Evolutionary conservation across 2,113 vertebrate species (phyloP).

Genomic region (Serinus canaria): DNA sequence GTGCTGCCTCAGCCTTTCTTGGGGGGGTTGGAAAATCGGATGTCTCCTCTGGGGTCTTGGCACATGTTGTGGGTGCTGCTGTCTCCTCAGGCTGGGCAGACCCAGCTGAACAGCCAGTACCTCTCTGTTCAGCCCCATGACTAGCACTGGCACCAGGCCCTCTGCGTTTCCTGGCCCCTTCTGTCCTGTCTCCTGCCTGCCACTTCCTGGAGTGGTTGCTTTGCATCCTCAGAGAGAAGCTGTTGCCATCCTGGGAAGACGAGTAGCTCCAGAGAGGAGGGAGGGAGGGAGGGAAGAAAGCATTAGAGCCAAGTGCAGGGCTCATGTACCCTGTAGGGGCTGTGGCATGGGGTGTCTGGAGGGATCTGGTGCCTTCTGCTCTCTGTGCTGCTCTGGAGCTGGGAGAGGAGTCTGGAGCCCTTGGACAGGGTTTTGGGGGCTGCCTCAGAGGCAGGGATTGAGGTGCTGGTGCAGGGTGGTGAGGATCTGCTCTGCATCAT

Average conservation of each 20-base stretch:
- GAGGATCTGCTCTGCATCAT: conserved; percentile 1
- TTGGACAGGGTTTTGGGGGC: fast-evolving
- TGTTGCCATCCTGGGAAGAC: fast-evolving
- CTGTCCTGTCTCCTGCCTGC: not conserved
- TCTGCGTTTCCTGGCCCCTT: not conserved
- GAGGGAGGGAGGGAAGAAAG: not conserved
- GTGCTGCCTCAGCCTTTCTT: not conserved
- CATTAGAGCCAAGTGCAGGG: not conserved
- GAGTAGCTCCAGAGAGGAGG: not conserved
- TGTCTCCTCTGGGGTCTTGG: not conserved
- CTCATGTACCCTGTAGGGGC: not conserved
- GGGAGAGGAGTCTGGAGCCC: not conserved
- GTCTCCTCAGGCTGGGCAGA: not conserved
- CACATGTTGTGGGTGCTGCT: not conserved
- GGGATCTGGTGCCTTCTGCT: not conserved
- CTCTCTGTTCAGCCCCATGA: fast-evolving
- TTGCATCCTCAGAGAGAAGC: not conserved
- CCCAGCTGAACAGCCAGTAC: not conserved
- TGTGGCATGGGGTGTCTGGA: not conserved
- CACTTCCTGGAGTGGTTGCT: not conserved
- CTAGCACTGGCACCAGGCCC: not conserved
- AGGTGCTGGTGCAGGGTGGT: not conserved
- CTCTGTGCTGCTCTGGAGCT: not conserved
- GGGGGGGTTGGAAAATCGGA: not conserved
- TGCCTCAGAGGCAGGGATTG: not conserved